Evolutionary conservation across 1,140 invertebrate species (phyloP).

Genomic region (Diachasma alloeum): DNA sequence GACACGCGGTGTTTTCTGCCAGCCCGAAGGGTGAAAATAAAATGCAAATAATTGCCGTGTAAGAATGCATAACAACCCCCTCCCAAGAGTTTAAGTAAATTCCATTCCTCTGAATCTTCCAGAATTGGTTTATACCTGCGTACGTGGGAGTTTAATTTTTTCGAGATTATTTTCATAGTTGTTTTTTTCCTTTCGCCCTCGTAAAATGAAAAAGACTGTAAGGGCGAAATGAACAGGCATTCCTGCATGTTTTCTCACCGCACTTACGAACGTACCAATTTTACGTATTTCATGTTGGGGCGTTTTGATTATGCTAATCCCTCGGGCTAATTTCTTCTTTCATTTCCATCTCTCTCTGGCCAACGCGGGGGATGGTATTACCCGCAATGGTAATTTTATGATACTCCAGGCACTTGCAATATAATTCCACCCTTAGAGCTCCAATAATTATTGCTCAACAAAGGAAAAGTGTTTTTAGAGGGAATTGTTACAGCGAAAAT

Average conservation of each 20-base stretch:
- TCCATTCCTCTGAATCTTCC: not conserved
- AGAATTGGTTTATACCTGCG: not conserved
- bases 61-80: not conserved
- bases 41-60: slow-evolving; percentile 5
- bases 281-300: slow-evolving; percentile 20
- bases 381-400: slow-evolving; percentile 24
- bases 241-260: not conserved
- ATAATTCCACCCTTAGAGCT: not conserved
- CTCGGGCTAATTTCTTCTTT: slow-evolving; percentile 27
- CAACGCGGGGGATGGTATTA: slow-evolving; percentile 4
- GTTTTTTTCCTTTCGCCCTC: not conserved
- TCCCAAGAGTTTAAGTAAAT: not conserved
- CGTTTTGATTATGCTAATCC: slow-evolving; percentile 38
- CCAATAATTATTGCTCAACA: slow-evolving; percentile 1
- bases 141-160: slow-evolving; percentile 3
- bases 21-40: not conserved
- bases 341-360: not conserved
- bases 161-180: slow-evolving; percentile 3
- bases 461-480: not conserved
- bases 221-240: not conserved
- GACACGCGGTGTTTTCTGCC: not conserved
- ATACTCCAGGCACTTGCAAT: not conserved
- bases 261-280: slow-evolving; percentile 17
- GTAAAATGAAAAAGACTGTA: not conserved
- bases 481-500: not conserved